A percentile compares a stretch with the other conserved stretches of the same genome.
These are phyloP conservation scores for Arothron firmamentum DNA, from an alignment of 2,113 vertebrate genomes.

Conservation along the genomic window DNA sequence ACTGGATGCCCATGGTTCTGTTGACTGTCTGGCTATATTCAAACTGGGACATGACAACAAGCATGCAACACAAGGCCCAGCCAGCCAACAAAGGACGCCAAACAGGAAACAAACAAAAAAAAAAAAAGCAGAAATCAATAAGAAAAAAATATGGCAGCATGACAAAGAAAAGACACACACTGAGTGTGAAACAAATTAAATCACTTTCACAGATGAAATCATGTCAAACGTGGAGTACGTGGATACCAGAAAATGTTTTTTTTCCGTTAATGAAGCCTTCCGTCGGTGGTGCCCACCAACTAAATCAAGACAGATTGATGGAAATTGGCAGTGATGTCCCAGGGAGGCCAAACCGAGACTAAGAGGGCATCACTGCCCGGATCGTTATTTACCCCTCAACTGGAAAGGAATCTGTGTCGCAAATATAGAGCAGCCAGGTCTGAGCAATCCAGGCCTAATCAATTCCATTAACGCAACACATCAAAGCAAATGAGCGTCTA, in stretches of 20 bases:
- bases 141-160: constrained; percentile 44
- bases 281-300: neutral
- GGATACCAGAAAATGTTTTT: constrained; percentile 52
- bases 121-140: constrained; percentile 44
- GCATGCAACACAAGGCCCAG: constrained; percentile 68
- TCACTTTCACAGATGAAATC: constrained; percentile 28
- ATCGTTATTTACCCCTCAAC: constrained; percentile 49
- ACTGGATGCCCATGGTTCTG: constrained; percentile 69
- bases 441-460: constrained; percentile 63
- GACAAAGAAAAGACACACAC: constrained; percentile 40
- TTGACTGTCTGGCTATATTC: constrained; percentile 75
- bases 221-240: constrained; percentile 47
- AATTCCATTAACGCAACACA: constrained; percentile 67
- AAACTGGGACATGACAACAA: constrained; percentile 73
- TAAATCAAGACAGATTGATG: too few species aligned
- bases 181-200: constrained; percentile 33
- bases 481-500: constrained; percentile 54
- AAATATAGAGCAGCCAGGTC: constrained; percentile 58
- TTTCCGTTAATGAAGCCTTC: neutral
- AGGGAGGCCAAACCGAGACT: too few species aligned
- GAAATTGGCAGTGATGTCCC: too few species aligned
- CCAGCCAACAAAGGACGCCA: constrained; percentile 54
- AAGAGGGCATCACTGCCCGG: constrained; percentile 9
- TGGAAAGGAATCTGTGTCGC: constrained; percentile 48
- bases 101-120: constrained; percentile 37